Base-by-base conservation (phyloP, 2,888 invertebrate genomes). In the Drosophila longiperda region DNA sequence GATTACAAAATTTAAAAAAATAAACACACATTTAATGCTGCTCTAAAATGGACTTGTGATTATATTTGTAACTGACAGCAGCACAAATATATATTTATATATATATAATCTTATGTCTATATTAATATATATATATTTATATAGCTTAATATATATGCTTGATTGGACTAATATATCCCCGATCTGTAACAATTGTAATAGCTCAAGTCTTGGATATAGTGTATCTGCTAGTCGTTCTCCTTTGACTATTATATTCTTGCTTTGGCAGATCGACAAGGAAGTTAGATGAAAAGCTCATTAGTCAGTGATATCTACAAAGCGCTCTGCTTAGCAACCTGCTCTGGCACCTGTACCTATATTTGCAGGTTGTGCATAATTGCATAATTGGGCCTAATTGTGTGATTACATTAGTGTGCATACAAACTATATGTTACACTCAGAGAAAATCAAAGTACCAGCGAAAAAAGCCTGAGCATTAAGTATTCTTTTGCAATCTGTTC, bases 301-400 rank as follows among this genome's bases (percentile, higher is more conserved):
- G 89, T 69, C 82, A 89, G 70, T 83, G 85, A 85, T 88, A 85
- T 88, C 70, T 72, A 67, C 61, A 58, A 62, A 66, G 75, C 78
- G 73, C 71, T 85, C 74, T 73, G 72, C 68, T 75, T 67, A 69
- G 61, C 71, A 60, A 57, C 66, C 40, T n/a, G 64, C 53, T 59
- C 67, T 78, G 75, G 67, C 77, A 78, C 75, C 78, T 73, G 79
- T 49, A 64, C 67, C 63, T 71, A 45, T 68, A 61, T 34, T 61
- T 76, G 48, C 36, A 50, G 29, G 65, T 53, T 79, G 82, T 23
- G 45, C 45, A 45, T 45, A 45, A 45, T 84, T 82, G 82, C 79
- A 82, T 86, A 87, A 89, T 87, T 87, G 90, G 75, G 57, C 78
- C 80, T 87, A 87, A 87, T 87, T 87, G 78, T 87, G 74, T 78